phyloP scores from a whole-genome alignment of 2,888 invertebrate species.

The Campopleginae sp. region DNA sequence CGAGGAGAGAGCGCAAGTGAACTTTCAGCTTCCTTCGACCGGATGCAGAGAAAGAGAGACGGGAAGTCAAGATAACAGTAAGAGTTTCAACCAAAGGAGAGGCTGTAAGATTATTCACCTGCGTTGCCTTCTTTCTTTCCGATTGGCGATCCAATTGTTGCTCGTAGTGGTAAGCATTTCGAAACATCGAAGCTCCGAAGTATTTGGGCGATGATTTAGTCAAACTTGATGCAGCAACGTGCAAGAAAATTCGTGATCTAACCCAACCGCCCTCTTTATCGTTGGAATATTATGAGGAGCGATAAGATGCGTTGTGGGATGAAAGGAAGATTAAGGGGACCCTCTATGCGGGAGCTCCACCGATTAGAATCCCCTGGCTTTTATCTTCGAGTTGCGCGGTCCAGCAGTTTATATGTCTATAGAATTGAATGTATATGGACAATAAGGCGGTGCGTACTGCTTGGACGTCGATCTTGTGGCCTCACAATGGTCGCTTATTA shows the following conservation, averaged over 20 bases:
- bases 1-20: slow-evolving; percentile 27
- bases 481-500: slow-evolving; percentile 83
- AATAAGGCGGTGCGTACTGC: slow-evolving; percentile 67
- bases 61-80: slow-evolving; percentile 29
- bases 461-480: slow-evolving; percentile 73
- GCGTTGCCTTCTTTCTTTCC: neutral
- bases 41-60: slow-evolving; percentile 18
- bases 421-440: slow-evolving; percentile 45
- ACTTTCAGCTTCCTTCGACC: slow-evolving; percentile 27
- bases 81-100: slow-evolving; percentile 23
- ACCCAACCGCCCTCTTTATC: slow-evolving; percentile 35
- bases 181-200: slow-evolving; percentile 43
- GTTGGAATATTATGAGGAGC: slow-evolving; percentile 45
- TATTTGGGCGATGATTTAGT: slow-evolving; percentile 37
- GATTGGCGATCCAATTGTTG: neutral
- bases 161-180: neutral
- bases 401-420: slow-evolving; percentile 53
- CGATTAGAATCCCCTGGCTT: slow-evolving; percentile 70
- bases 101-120: neutral
- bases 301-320: slow-evolving; percentile 66
- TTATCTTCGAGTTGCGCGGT: slow-evolving; percentile 69
- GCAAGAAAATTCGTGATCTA: slow-evolving; percentile 21
- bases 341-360: slow-evolving; percentile 59
- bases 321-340: slow-evolving; percentile 18
- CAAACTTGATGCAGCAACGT: neutral